Base-by-base conservation (phyloP, 2,888 invertebrate genomes). In the Orgyia antiqua region DNA sequence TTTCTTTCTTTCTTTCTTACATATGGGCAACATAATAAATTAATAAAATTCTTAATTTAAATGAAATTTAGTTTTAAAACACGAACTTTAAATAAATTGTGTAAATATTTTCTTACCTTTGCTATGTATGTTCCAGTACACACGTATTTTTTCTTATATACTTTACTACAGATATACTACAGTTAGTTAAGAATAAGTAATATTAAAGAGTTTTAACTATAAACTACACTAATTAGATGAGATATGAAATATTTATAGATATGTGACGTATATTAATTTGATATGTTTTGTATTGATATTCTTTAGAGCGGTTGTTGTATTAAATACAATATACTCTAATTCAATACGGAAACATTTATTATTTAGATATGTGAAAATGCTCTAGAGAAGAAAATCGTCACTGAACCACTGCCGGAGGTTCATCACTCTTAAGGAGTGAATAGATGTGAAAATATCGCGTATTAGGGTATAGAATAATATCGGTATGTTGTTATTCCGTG, bases 211-310 rank as follows among this genome's bases (percentile, higher is more conserved):
- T n/a, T n/a, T n/a, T n/a, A n/a, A n/a, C n/a, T n/a, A n/a, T n/a
- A n/a, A n/a, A n/a, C n/a, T n/a, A n/a, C n/a, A n/a, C n/a, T n/a
- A n/a, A n/a, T n/a, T n/a, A n/a, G n/a, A n/a, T n/a, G n/a, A n/a
- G n/a, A n/a, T n/a, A 30, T 34, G 43, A 46, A 45, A 49, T 45
- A 27, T 39, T 43, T 42, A 45, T 30, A 31, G 36, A 33, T 33
- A 39, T 36, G 42, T 39, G 26, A 37, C 46, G 42, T 32, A 46
- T 35, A 54, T 38, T 51, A 58, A 37, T 74, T 74, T 84, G 86
- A 84, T 84, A 84, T 84, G 84, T 83, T 76, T 64, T 63, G 77
- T 76, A 80, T 74, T 76, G 84, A 84, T 84, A 84, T 84, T 84
- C 84, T 59, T 75, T 74, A 83, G 86, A 82, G 75, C 74, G 70